Base-by-base conservation (phyloP, 2,113 vertebrate species). In the Caracal caracal region DNA sequence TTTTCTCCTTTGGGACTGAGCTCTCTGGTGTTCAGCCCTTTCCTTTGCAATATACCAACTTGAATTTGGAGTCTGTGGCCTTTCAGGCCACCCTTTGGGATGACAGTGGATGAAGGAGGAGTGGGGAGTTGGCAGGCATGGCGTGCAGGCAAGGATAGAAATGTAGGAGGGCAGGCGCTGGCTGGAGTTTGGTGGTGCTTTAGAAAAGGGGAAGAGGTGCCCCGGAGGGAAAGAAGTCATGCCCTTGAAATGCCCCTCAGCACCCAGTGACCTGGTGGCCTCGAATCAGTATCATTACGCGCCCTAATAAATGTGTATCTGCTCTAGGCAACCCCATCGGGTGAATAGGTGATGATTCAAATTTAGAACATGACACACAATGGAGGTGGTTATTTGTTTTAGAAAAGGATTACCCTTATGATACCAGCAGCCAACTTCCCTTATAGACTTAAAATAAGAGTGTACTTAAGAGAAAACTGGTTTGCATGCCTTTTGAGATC, bases 381-480 rank as follows among this genome's bases (percentile, higher is more conserved):
- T 78, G 59, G 30, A 75, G 75, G 63, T 83, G 70, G 66, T 53
- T 91, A 49, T 93, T 94, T 93, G 59, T 88, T 92, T 89, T 91
- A 81, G 78, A 75, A 92, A 89, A 96, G 56, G 79, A 65, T 92
- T 88, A 59, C 51, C 43, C 24, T 76, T 49, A 49, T 40, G 76
- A n/a, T 19, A 22, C 56, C 92, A 90, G 80, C 43, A 65, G 65
- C 65, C 43, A 33, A 5, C 51, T 95, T 96, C 66, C 43, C 49
- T 66, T 90, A 71, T 63, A 85, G 80, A 88, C 81, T 90, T 96
- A 68, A 92, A 92, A 82, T 88, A 85, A 95, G 88, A 78, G 68
- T 3, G 11, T 30, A 78, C 81, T 68, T 66, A 91, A 82, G 90
- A 93, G n/a, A 80, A 93, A 93, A 95, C 40, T 5, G 1, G 20